phyloP scores from a whole-genome alignment of 2,888 invertebrate genomes.

The Diabrotica balteata region DNA sequence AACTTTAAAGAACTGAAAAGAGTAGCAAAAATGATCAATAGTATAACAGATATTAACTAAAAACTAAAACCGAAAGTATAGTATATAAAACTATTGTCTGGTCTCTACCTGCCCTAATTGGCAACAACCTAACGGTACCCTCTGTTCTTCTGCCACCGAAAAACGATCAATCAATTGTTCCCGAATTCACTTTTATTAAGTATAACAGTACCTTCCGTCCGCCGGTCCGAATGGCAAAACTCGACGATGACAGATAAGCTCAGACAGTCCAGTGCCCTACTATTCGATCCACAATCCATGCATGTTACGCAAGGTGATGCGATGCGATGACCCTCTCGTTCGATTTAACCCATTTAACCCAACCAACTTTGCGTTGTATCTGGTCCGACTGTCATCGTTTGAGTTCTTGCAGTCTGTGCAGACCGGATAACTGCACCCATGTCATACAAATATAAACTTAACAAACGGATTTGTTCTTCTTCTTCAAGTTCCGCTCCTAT shows the following conservation, averaged over 20 bases:
- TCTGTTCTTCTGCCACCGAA: conserved; percentile 11
- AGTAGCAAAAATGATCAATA: too few relatives aligned
- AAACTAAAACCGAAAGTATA: not conserved
- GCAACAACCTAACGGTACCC: conserved; percentile 29
- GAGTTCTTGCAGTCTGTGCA: conserved; percentile 32
- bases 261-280: conserved; percentile 24
- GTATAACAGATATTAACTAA: too few relatives aligned
- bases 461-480: too few relatives aligned
- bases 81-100: not conserved
- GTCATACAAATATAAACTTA: conserved; percentile 5
- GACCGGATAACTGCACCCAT: not conserved
- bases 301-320: conserved; percentile 35
- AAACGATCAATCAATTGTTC: conserved; percentile 30
- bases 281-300: conserved; percentile 4
- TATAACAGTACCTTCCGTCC: conserved; percentile 30
- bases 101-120: conserved; percentile 24
- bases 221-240: conserved; percentile 21
- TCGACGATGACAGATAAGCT: not conserved
- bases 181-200: conserved; percentile 34
- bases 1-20: too few relatives aligned
- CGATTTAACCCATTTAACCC: conserved; percentile 3
- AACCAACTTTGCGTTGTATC: not conserved
- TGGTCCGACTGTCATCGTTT: conserved; percentile 24
- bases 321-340: conserved; percentile 28
- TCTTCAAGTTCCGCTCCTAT: too few relatives aligned